A percentile compares a stretch with the other conserved stretches of the same genome.
phyloP scores from a whole-genome alignment of 2,113 vertebrate genomes.

The Rhynchopsitta pachyrhyncha region DNA sequence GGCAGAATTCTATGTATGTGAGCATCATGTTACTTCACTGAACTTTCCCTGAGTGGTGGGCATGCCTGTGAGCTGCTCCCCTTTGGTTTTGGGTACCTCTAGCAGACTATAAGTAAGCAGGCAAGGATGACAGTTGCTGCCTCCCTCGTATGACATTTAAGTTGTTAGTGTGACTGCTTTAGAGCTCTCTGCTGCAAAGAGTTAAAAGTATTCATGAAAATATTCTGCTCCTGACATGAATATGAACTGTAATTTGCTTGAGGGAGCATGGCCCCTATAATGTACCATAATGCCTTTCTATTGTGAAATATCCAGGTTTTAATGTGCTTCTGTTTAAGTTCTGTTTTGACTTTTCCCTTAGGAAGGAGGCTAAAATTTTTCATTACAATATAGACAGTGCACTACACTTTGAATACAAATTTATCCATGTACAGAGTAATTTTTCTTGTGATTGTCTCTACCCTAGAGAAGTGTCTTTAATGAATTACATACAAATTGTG shows the following conservation, averaged over 20 bases:
- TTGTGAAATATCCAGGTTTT: conserved; percentile 68
- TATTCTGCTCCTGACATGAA: background rate
- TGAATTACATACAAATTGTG: conserved; percentile 85
- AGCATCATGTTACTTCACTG: too few species aligned
- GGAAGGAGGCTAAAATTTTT: conserved; percentile 78
- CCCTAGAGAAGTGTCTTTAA: conserved; percentile 83
- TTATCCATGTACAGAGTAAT: conserved; percentile 78
- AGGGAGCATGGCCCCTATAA: background rate
- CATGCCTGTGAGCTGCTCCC: rapidly evolving
- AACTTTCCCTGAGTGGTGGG: background rate
- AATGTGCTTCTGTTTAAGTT: conserved; percentile 72
- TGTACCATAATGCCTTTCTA: conserved; percentile 55
- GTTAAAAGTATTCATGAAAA: background rate
- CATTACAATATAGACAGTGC: conserved; percentile 76
- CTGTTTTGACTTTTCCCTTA: conserved; percentile 74
- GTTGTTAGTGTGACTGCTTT: background rate
- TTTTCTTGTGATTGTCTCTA: conserved; percentile 82
- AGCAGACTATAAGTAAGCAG: background rate
- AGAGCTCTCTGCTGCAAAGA: background rate
- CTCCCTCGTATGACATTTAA: background rate
- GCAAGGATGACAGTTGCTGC: background rate
- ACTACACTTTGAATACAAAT: conserved; percentile 80
- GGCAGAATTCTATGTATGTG: background rate
- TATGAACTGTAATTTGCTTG: background rate
- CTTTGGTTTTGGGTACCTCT: background rate